Conservation (phyloP, 2,888 invertebrate genomes). For the Rhodophaea formosa region DNA sequence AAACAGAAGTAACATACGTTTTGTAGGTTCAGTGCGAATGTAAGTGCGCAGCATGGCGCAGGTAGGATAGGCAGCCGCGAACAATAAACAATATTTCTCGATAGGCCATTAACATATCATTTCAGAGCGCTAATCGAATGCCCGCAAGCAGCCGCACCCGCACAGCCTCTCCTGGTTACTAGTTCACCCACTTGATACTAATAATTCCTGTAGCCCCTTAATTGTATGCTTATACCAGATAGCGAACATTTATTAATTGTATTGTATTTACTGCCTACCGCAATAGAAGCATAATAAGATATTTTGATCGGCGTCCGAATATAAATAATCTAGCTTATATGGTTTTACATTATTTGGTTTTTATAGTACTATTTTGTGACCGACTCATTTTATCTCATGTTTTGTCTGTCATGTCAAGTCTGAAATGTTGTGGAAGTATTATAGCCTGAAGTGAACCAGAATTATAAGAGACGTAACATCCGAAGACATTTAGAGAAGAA, state of each 20-base stretch:
- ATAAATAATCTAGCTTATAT: too few species aligned
- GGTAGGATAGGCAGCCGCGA: constrained; percentile 31
- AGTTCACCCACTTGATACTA: constrained; percentile 3
- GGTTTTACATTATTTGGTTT: too few species aligned
- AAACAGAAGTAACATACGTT: too few species aligned
- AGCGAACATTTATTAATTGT: constrained; percentile 8
- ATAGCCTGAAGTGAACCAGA: too few species aligned
- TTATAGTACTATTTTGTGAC: too few species aligned
- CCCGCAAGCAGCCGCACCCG: constrained; percentile 43
- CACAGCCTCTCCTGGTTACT: constrained; percentile 27
- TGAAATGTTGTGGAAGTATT: too few species aligned
- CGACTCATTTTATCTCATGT: too few species aligned
- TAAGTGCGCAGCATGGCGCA: constrained; percentile 13
- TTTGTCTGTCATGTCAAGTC: too few species aligned
- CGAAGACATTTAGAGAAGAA: too few species aligned
- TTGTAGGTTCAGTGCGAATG: too few species aligned
- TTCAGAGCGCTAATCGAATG: constrained; percentile 62
- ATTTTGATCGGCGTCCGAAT: too few species aligned
- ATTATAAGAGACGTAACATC: too few species aligned
- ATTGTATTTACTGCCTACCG: background rate
- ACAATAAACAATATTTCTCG: constrained; percentile 67
- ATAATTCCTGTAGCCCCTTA: constrained; percentile 5
- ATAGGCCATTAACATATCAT: constrained; percentile 70
- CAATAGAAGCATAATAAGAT: constrained; percentile 18
- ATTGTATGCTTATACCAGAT: constrained; percentile 12